phyloP scores from a whole-genome alignment of 2,888 invertebrate species.

The Psylliodes chrysocephalus region DNA sequence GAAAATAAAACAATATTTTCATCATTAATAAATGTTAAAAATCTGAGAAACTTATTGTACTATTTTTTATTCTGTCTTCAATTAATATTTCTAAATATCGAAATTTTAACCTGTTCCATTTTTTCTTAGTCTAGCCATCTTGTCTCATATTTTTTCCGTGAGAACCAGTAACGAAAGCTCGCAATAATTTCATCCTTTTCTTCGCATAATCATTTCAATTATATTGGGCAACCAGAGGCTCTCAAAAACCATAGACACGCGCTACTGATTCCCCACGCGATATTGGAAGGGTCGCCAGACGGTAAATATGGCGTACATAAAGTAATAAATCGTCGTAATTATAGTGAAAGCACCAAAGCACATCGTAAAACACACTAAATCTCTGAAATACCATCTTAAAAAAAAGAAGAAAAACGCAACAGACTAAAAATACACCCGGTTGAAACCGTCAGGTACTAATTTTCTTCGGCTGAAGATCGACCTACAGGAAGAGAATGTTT shows the following conservation, averaged over 20 bases:
- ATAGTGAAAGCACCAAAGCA: constrained; percentile 3
- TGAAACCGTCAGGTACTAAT: neutral
- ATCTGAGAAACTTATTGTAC: too few species aligned
- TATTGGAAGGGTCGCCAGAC: constrained; percentile 1
- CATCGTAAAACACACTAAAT: constrained; percentile 8
- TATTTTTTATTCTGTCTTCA: too few species aligned
- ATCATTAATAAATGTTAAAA: too few species aligned
- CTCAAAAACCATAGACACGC: neutral
- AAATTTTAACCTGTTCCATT: too few species aligned
- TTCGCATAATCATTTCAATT: too few species aligned
- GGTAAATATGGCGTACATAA: constrained; percentile 5
- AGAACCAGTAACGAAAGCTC: too few species aligned
- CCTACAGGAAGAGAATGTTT: neutral
- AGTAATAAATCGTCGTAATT: constrained; percentile 8
- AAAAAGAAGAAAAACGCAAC: neutral
- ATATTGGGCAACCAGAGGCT: too few species aligned
- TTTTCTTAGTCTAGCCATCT: too few species aligned
- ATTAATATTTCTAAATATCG: too few species aligned
- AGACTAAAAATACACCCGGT: neutral
- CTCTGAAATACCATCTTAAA: neutral
- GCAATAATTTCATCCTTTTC: too few species aligned
- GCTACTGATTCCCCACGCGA: neutral
- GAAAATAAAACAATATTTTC: too few species aligned
- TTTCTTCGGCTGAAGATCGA: neutral
- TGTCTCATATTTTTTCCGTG: too few species aligned